phyloP scores from a whole-genome alignment of 1,140 invertebrate species.

The Piezodorus guildinii region DNA sequence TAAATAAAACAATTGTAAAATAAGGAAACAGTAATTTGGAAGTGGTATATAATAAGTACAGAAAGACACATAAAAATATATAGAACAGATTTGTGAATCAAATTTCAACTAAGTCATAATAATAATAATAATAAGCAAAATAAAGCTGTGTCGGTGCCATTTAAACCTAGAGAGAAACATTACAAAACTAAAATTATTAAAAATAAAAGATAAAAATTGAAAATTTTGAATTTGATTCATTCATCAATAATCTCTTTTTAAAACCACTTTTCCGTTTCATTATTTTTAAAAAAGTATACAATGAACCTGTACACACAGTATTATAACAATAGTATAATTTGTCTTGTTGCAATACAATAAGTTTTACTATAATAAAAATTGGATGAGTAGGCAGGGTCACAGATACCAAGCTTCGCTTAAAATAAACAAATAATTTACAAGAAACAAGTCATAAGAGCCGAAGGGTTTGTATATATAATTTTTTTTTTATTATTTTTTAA shows the following conservation, averaged over 20 bases:
- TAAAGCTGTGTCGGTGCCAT: too few relatives aligned
- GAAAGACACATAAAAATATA: background rate
- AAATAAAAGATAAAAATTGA: background rate
- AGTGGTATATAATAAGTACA: background rate
- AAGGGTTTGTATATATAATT: too few relatives aligned
- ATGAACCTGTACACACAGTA: background rate
- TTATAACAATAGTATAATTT: background rate
- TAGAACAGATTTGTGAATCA: background rate
- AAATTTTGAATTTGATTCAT: background rate
- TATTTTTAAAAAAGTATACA: background rate
- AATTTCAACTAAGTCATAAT: too few relatives aligned
- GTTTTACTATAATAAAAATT: background rate
- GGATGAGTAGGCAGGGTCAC: too few relatives aligned
- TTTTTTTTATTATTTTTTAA: too few relatives aligned
- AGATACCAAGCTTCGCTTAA: too few relatives aligned
- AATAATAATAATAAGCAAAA: too few relatives aligned
- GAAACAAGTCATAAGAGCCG: too few relatives aligned
- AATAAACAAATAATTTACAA: too few relatives aligned
- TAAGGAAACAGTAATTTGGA: background rate
- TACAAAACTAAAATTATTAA: constrained; percentile 1
- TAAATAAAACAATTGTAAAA: background rate
- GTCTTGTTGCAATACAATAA: too few relatives aligned
- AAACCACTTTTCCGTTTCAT: background rate
- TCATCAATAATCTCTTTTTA: too few relatives aligned
- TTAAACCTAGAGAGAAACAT: background rate